These are phyloP conservation scores for Lucifuga dentata DNA, from an alignment of 2,113 vertebrate genomes.

Conservation along the genomic window DNA sequence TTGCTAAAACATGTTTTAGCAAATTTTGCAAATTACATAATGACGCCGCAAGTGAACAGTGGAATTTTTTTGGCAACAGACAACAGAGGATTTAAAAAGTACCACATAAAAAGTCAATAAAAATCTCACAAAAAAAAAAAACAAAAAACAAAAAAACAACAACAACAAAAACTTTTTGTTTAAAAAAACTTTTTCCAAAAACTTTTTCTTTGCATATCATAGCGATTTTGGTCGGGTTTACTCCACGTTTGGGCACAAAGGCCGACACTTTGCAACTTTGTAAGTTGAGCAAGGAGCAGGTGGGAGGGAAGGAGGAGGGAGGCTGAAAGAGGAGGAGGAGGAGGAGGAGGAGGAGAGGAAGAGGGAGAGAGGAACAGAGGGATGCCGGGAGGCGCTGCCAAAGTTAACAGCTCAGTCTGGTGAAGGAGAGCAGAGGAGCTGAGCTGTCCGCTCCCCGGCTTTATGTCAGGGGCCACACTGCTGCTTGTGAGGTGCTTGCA, in stretches of 20 bases:
- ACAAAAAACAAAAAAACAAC: too few species aligned
- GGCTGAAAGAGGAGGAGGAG: constrained; percentile 53
- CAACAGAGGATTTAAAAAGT: too few species aligned
- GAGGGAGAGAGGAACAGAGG: constrained; percentile 34
- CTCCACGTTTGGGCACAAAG: constrained; percentile 47
- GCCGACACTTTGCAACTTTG: constrained; percentile 71
- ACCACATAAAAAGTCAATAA: too few species aligned
- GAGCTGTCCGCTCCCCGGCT: constrained; percentile 70
- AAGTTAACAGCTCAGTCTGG: constrained; percentile 85
- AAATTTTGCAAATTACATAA: too few species aligned
- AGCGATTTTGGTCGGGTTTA: background rate
- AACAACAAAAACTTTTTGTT: too few species aligned
- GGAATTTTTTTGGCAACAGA: too few species aligned
- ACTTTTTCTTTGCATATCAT: background rate
- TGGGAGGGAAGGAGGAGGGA: constrained; percentile 70
- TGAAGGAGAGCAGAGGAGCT: constrained; percentile 77
- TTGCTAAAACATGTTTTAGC: too few species aligned
- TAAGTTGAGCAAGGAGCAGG: constrained; percentile 88
- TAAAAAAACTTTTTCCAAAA: too few species aligned
- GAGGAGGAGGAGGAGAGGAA: constrained; percentile 26
- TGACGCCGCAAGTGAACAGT: too few species aligned
- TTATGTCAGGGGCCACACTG: constrained; percentile 84
- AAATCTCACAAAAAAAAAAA: too few species aligned
- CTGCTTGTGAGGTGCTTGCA: constrained; percentile 80
- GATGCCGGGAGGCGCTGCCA: constrained; percentile 82